These are phyloP conservation scores for Eulemur rubriventer DNA, from an alignment of 2,797 vertebrate genomes.

Conservation along the genomic window DNA sequence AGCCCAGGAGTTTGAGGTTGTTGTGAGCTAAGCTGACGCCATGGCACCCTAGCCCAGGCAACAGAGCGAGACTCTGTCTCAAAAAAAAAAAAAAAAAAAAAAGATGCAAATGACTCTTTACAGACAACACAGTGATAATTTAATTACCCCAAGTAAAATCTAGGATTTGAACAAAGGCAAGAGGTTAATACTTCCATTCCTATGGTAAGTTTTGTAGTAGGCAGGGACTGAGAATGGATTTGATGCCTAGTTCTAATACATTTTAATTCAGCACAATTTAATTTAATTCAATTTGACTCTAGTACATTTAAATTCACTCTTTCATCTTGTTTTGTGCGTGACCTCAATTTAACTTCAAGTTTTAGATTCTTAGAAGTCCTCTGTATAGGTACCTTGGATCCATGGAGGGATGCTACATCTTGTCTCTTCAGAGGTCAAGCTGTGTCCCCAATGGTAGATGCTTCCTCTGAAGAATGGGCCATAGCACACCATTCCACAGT, in stretches of 20 bases:
- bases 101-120: background rate
- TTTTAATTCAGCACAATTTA: background rate
- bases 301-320: background rate
- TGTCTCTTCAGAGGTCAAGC: background rate
- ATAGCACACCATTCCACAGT: background rate
- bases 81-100: no score
- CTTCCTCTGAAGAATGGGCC: background rate
- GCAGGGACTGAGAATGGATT: background rate
- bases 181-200: background rate
- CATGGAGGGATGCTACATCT: background rate
- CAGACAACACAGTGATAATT: background rate
- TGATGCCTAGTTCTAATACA: background rate
- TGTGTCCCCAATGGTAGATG: background rate
- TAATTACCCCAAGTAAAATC: background rate
- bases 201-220: background rate
- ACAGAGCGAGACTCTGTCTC: no score
- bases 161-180: slow-evolving; percentile 9
- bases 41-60: no score
- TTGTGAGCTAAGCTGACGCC: no score
- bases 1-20: no score
- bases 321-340: background rate
- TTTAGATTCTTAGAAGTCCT: background rate
- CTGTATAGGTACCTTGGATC: background rate
- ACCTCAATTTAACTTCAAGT: slow-evolving; percentile 21
- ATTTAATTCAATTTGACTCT: slow-evolving; percentile 4